Conservation (phyloP, 2,113 vertebrate species). For the Ictidomys tridecemlineatus region DNA sequence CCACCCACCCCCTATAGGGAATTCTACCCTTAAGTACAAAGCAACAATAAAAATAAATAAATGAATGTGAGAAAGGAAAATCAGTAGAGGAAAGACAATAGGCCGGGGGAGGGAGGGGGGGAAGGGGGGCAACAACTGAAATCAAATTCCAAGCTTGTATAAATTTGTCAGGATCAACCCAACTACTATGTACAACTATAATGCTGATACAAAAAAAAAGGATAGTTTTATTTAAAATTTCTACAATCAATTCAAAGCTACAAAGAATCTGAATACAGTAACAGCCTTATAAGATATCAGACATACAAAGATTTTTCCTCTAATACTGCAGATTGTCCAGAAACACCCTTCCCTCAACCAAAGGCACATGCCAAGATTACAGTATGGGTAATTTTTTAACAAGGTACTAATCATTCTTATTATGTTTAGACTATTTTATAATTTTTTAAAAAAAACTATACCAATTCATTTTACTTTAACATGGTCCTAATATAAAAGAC, state of each 20-base stretch:
- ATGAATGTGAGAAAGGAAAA: no score
- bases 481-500: background rate
- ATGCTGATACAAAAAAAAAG: background rate
- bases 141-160: no score
- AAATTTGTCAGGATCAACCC: no score
- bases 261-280: background rate
- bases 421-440: background rate
- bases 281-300: background rate
- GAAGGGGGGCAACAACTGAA: no score
- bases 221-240: conserved; percentile 16
- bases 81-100: background rate
- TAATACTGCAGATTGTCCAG: background rate
- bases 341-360: background rate
- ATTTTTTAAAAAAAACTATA: background rate
- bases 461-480: background rate
- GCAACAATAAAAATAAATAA: no score
- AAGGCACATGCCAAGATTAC: background rate
- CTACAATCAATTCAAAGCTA: background rate
- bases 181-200: background rate
- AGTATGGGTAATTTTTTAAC: background rate
- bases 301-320: background rate
- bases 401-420: background rate
- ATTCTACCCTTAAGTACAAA: no score
- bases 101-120: background rate
- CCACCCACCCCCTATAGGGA: no score